Percentiles rank a stretch among this genome's conserved stretches.
Evolutionary conservation across 2,888 invertebrate genomes (phyloP).

Genomic region (Calameuta filiformis): DNA sequence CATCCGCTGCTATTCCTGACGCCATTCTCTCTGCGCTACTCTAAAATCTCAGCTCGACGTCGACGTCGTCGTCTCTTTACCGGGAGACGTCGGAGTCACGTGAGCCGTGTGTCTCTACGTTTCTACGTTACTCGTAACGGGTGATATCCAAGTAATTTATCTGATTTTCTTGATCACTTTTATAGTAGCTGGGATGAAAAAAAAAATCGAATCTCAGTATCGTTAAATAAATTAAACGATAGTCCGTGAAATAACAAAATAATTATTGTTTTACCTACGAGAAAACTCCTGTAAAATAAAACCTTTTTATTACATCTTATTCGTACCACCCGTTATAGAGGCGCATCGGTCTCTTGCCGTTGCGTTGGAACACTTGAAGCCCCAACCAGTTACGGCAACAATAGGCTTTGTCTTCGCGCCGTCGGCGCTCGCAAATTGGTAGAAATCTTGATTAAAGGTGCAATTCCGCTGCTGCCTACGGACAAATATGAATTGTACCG

Average conservation of each 20-base stretch:
- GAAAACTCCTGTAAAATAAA: not conserved
- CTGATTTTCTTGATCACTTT: not conserved
- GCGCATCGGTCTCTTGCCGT: conserved; percentile 36
- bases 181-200: not conserved
- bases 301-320: not conserved
- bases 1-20: not conserved
- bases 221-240: not conserved
- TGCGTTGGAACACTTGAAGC: conserved; percentile 64
- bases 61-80: conserved; percentile 30
- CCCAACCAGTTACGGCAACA: conserved; percentile 66
- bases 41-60: not conserved
- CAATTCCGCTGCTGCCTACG: conserved; percentile 58
- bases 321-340: conserved; percentile 26
- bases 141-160: conserved; percentile 7
- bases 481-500: conserved; percentile 57
- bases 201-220: not conserved
- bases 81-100: conserved; percentile 31
- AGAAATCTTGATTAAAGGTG: conserved; percentile 67
- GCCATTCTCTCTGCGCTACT: not conserved
- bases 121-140: conserved; percentile 33
- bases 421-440: conserved; percentile 65
- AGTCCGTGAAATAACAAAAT: not conserved
- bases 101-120: conserved; percentile 32
- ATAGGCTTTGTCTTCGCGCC: conserved; percentile 66
- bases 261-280: not conserved